Evolutionary conservation across 2,797 vertebrate species (phyloP).

Genomic region (Lepidocolaptes lacrymiger): DNA sequence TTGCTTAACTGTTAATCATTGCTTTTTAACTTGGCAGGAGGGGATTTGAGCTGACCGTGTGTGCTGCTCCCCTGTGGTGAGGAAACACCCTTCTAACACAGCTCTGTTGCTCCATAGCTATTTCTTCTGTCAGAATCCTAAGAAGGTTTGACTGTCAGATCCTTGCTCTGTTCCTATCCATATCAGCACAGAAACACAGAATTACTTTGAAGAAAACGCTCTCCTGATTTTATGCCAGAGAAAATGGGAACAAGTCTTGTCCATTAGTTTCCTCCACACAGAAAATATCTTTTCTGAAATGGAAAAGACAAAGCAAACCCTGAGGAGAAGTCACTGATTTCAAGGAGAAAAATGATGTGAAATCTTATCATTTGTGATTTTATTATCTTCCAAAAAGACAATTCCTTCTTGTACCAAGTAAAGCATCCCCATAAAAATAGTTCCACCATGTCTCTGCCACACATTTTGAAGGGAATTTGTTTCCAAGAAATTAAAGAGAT

Average conservation of each 20-base stretch:
- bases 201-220: not conserved
- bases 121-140: not conserved
- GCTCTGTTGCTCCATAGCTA: not conserved
- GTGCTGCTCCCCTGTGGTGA: accelerated
- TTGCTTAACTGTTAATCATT: not conserved
- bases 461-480: not conserved
- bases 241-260: not conserved
- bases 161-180: not conserved
- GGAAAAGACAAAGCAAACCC: not conserved
- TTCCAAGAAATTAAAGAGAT: not conserved
- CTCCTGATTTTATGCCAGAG: not conserved
- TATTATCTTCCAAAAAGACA: not conserved
- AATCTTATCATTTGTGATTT: not conserved
- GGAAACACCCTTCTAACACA: not conserved
- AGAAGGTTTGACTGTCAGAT: not conserved
- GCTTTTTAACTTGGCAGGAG: not conserved
- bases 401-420: not conserved
- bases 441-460: not conserved
- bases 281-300: not conserved
- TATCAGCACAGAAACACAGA: not conserved
- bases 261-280: not conserved
- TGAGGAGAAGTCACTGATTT: not conserved
- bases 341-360: not conserved
- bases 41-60: not conserved
- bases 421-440: not conserved